Conservation (phyloP, 2,797 vertebrate genomes). For the Mus caroli region DNA sequence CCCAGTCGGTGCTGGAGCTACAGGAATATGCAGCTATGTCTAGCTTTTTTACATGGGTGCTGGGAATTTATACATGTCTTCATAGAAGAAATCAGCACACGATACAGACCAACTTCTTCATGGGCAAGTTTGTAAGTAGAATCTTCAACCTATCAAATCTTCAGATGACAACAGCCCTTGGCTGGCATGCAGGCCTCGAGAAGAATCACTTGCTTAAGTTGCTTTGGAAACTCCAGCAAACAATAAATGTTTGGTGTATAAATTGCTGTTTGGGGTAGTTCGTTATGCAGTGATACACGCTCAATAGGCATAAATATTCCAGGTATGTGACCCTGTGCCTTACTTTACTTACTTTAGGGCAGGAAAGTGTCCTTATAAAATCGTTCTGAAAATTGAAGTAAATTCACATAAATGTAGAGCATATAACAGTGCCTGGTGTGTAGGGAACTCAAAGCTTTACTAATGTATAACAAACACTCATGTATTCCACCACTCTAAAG, state of each 20-base stretch:
- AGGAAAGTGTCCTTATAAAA: not conserved
- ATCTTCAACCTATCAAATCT: not conserved
- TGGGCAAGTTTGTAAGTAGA: not conserved
- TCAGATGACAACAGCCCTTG: not conserved
- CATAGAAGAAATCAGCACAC: not conserved
- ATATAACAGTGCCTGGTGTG: not conserved
- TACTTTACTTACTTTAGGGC: constrained; percentile 39
- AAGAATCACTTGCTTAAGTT: not conserved
- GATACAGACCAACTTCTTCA: not conserved
- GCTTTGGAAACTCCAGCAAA: not conserved
- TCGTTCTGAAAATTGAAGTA: constrained; percentile 42
- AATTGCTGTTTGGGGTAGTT: not conserved
- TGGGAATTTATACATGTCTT: not conserved
- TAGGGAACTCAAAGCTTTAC: constrained; percentile 24
- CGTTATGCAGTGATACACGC: not conserved
- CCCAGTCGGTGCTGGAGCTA: not conserved
- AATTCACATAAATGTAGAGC: not conserved
- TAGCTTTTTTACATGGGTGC: not conserved
- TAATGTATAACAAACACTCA: not conserved
- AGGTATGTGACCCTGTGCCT: not conserved
- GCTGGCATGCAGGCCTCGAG: not conserved
- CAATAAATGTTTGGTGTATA: not conserved
- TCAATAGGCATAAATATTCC: not conserved
- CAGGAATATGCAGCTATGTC: not conserved
- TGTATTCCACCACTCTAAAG: not conserved